Conservation (phyloP, 1,140 invertebrate species). For the Mylabris phalerata region DNA sequence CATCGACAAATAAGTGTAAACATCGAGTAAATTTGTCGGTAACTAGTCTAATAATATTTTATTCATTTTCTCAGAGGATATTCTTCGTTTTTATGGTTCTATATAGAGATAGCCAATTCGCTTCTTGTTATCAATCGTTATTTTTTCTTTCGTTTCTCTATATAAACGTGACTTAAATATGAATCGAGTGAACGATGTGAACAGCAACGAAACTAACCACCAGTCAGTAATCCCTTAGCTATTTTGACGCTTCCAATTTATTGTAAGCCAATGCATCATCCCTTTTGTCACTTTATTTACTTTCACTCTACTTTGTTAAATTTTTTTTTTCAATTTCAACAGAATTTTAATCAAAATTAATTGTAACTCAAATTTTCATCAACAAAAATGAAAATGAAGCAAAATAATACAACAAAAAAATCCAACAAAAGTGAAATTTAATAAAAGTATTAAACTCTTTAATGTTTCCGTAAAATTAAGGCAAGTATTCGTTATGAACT, state of each 20-base stretch:
- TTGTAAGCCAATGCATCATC: conserved; percentile 20
- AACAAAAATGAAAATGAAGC: too few species aligned
- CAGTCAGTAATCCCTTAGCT: conserved; percentile 17
- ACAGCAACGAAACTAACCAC: conserved; percentile 5
- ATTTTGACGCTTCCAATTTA: conserved; percentile 24
- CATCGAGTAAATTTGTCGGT: background rate
- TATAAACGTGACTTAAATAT: conserved; percentile 25
- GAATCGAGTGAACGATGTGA: conserved; percentile 17
- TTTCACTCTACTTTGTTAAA: too few species aligned
- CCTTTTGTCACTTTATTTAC: conserved; percentile 16
- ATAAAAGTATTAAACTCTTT: conserved; percentile 16
- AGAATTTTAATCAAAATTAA: too few species aligned
- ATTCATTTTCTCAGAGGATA: conserved; percentile 17
- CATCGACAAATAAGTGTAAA: background rate
- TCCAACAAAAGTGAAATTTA: background rate
- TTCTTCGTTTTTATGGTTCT: conserved; percentile 15
- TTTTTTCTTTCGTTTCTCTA: conserved; percentile 8
- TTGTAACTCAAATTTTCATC: too few species aligned
- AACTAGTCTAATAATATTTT: conserved; percentile 11
- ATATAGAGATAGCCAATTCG: conserved; percentile 20
- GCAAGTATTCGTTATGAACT: conserved; percentile 18
- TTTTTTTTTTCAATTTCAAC: too few species aligned
- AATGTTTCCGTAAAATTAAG: conserved; percentile 19
- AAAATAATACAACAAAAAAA: too few species aligned
- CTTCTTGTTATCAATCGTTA: conserved; percentile 28